A percentile compares a stretch with the other conserved stretches of the same genome.
phyloP scores from a whole-genome alignment of 2,888 invertebrate species.

The Anagyrus pseudococci region DNA sequence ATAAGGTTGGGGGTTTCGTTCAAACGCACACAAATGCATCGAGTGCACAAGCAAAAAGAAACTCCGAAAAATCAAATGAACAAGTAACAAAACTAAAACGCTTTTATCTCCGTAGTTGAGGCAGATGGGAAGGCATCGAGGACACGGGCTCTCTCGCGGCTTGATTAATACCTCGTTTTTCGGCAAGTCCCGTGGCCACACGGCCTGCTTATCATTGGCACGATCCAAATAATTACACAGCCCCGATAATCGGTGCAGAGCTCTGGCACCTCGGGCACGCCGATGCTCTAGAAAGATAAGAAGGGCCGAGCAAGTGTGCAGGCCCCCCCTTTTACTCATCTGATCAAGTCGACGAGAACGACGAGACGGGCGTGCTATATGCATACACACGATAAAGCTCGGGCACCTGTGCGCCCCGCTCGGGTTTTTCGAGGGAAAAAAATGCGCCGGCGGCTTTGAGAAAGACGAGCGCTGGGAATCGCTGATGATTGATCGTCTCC shows the following conservation, averaged over 20 bases:
- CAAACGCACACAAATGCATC: too few relatives aligned
- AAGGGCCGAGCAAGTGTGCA: not conserved
- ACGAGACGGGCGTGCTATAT: not conserved
- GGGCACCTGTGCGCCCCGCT: not conserved
- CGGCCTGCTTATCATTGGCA: conserved; percentile 11
- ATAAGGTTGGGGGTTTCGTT: too few relatives aligned
- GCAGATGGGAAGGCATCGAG: too few relatives aligned
- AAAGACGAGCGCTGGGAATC: too few relatives aligned
- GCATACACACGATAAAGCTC: not conserved
- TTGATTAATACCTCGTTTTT: conserved; percentile 23
- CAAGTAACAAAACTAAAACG: too few relatives aligned
- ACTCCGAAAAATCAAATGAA: too few relatives aligned
- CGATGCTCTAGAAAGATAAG: conserved; percentile 25
- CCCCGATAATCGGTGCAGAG: conserved; percentile 13
- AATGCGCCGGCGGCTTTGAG: not conserved
- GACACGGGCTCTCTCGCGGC: not conserved
- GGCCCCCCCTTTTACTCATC: not conserved
- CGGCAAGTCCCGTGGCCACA: not conserved
- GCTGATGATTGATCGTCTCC: too few relatives aligned
- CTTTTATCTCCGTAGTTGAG: too few relatives aligned
- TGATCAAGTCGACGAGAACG: not conserved
- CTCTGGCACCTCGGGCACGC: not conserved
- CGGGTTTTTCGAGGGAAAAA: not conserved
- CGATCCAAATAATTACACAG: conserved; percentile 27
- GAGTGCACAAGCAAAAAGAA: too few relatives aligned